phyloP scores from a whole-genome alignment of 2,113 vertebrate genomes.

The Rousettus leschenaultii region DNA sequence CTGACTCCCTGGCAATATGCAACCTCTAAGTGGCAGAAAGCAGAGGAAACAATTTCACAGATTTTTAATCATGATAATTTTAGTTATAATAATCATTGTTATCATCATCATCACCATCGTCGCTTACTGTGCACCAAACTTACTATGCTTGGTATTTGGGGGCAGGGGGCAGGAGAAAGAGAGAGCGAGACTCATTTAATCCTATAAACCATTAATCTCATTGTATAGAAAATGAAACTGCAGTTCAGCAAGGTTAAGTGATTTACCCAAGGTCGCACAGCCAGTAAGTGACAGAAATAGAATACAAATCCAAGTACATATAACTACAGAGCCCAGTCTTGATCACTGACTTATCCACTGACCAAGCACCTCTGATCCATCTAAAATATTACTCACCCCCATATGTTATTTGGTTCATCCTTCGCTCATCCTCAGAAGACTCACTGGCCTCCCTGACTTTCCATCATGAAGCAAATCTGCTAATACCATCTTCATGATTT shows the following conservation, averaged over 20 bases:
- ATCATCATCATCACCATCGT: background rate
- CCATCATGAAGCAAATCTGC: background rate
- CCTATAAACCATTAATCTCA: background rate
- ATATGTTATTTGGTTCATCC: background rate
- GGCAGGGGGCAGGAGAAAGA: background rate
- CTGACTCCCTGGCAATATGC: background rate
- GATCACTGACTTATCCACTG: background rate
- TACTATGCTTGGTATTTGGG: background rate
- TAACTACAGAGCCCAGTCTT: background rate
- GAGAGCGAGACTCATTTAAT: background rate
- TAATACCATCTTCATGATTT: slow-evolving; percentile 5
- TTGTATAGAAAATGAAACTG: background rate
- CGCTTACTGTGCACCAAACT: background rate
- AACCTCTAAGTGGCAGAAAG: background rate
- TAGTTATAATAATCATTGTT: background rate
- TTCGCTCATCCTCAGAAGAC: background rate
- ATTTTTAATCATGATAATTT: background rate
- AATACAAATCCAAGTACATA: background rate
- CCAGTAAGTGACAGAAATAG: background rate
- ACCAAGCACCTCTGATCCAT: background rate
- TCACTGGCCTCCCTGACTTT: background rate
- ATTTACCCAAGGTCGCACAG: background rate
- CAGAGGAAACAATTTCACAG: background rate
- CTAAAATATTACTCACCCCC: background rate
- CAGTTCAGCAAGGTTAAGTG: background rate